Base-by-base conservation (phyloP, 2,888 invertebrate species). In the Drosophila pseudotalamancana region DNA sequence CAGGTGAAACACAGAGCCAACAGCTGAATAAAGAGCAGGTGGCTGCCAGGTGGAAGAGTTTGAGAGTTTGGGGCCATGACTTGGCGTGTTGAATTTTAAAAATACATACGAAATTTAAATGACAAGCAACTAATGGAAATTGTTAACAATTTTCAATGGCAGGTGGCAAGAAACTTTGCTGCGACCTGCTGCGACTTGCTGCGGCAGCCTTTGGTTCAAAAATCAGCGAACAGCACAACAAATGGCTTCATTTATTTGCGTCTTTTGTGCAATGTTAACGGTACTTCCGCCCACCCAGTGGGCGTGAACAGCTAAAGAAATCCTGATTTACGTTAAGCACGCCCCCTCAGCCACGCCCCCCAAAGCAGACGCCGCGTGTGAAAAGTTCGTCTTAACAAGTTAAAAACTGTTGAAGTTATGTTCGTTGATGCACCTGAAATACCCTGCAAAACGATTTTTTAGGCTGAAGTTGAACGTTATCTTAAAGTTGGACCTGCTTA, bases 121-220 rank as follows among this genome's bases (percentile, higher is more conserved):
- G 84, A 85, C 84, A 85, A 88, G 87, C 78, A 84, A 87, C 88
- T 85, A 85, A 85, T 85, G 88, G 88, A 88, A 87, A 88, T 87
- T 84, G 87, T 84, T 72, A 84, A 73, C 78, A 81, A 84, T 84
- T 84, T 84, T 56, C 70, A 71, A 69, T 65, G 64, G 77, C 76
- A 57, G 73, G 61, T 68, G 61, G 74, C 72, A 71, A 51, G 21
- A 81, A 87, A 80, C 50, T 87, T 87, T 67, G 48, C 62, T 76
- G 42, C 51, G 37, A 61, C 62, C 21, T 9, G 18, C 46, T 54
- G 53, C 32, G 49, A 60, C 18, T 11, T 29, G 51, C 16, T 31
- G 21, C 48, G 34, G 59, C 55, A 78, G 45, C 78, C 63, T 77
- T 72, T 80, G 71, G 88, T 74, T 72, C 84, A 77, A 73, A 72